phyloP scores from a whole-genome alignment of 2,888 invertebrate genomes.

The Watsonalla binaria region DNA sequence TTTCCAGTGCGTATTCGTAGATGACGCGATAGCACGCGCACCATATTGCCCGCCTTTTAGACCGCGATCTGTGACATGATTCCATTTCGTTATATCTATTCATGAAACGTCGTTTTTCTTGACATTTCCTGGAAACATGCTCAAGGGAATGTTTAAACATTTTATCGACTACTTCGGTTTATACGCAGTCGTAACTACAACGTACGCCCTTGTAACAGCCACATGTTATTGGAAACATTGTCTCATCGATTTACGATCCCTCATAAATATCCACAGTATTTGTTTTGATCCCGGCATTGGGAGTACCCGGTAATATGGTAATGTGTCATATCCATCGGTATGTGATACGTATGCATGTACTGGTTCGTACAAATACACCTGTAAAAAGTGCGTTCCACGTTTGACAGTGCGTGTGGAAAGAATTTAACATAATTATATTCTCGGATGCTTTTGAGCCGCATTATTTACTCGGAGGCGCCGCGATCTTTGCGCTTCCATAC shows the following conservation, averaged over 20 bases:
- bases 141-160: slow-evolving; percentile 32
- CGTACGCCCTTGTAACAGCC: slow-evolving; percentile 12
- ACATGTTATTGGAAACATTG: slow-evolving; percentile 28
- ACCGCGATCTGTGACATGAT: slow-evolving; percentile 43
- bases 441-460: slow-evolving; percentile 1
- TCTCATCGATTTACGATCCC: slow-evolving; percentile 28
- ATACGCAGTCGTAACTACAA: slow-evolving; percentile 17
- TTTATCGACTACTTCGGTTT: slow-evolving; percentile 30
- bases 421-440: not conserved
- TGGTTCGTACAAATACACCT: not conserved
- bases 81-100: slow-evolving; percentile 46
- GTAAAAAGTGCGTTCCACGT: not conserved
- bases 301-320: slow-evolving; percentile 2
- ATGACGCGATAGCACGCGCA: slow-evolving; percentile 34
- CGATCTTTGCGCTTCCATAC: not conserved
- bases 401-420: not conserved
- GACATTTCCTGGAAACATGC: slow-evolving; percentile 31
- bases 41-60: slow-evolving; percentile 35
- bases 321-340: not conserved
- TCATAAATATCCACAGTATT: slow-evolving; percentile 23
- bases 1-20: slow-evolving; percentile 70
- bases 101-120: slow-evolving; percentile 28
- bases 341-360: not conserved
- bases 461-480: not conserved
- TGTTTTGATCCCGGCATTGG: slow-evolving; percentile 9